A percentile compares a stretch with the other conserved stretches of the same genome.
phyloP scores from a whole-genome alignment of 2,888 invertebrate species.

The Hyppa rectilinea region DNA sequence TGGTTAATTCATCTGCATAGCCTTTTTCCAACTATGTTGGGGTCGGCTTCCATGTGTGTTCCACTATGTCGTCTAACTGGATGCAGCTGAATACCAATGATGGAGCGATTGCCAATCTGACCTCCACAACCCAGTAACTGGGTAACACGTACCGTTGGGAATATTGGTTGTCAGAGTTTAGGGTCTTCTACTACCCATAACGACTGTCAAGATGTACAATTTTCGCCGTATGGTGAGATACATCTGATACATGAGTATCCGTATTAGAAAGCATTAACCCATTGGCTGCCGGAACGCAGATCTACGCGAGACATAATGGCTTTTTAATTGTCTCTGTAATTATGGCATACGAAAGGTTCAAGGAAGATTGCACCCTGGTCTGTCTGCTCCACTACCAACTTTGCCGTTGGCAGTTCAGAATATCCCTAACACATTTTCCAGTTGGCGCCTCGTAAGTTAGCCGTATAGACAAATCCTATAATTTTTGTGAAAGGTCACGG shows the following conservation, averaged over 20 bases:
- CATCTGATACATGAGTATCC: not conserved
- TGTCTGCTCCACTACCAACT: not conserved
- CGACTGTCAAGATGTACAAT: not conserved
- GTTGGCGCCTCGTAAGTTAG: not conserved
- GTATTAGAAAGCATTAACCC: not conserved
- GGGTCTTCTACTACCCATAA: not conserved
- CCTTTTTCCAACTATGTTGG: not conserved
- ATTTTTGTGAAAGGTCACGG: not conserved
- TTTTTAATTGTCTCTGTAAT: no score
- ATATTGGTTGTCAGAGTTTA: not conserved
- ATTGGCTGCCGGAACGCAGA: no score
- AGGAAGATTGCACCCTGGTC: not conserved
- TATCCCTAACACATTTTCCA: not conserved
- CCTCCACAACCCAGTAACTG: not conserved
- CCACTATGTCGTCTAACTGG: no score
- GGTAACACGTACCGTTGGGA: no score
- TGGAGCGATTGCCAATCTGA: not conserved
- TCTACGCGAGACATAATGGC: no score
- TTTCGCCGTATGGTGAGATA: not conserved
- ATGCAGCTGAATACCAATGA: not conserved
- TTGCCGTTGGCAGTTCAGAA: not conserved
- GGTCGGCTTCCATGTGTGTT: not conserved
- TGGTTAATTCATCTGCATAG: not conserved
- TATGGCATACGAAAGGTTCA: no score
- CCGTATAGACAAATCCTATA: not conserved